Base-by-base conservation (phyloP, 2,888 invertebrate species). In the Drosophila mimica region DNA sequence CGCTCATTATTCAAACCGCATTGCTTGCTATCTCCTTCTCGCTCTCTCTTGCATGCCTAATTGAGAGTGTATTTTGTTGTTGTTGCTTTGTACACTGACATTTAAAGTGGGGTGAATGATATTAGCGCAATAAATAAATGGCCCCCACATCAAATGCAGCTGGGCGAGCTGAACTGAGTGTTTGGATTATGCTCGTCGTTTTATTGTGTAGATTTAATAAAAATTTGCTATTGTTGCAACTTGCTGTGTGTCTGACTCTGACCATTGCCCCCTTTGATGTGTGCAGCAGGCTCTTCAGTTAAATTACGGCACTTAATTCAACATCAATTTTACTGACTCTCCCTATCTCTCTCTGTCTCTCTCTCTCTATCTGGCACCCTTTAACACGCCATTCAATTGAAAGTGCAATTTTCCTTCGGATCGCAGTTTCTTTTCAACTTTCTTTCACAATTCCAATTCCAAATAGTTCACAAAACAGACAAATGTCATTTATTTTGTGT, bases 71-170 rank as follows among this genome's bases (percentile, higher is more conserved):
- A 52, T 54, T 59, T 60, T 59, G 64, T 63, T 76, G 74, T 53
- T 73, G 72, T 40, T 72, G 54, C 3, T 64, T 79, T 79, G 56
- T 67, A 76, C 72, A 79, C 90, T 91, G 87, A 89, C 91, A 91
- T 91, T 90, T 88, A 72, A 85, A 88, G 91, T 88, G 87, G 87
- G 87, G 87, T 91, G 87, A 88, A 88, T 81, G 86, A 91, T 88
- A 91, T 91, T 87, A 87, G 90, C 76, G 88, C 85, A 89, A 25
- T 46, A 46, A 87, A 91, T 87, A 89, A 87, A 71, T 88, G 83
- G 80, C 76, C 83, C 71, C 89, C 64, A 74, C 75, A 82, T 73
- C 84, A 83, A 87, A 74, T 82, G 90, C 91, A 89, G 74, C 84
- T 85, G 86, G 31, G 61, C 58, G 56, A 20, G 34, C 48, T 28